Evolutionary conservation across 2,888 invertebrate species (phyloP).

Genomic region (Pocota personata): DNA sequence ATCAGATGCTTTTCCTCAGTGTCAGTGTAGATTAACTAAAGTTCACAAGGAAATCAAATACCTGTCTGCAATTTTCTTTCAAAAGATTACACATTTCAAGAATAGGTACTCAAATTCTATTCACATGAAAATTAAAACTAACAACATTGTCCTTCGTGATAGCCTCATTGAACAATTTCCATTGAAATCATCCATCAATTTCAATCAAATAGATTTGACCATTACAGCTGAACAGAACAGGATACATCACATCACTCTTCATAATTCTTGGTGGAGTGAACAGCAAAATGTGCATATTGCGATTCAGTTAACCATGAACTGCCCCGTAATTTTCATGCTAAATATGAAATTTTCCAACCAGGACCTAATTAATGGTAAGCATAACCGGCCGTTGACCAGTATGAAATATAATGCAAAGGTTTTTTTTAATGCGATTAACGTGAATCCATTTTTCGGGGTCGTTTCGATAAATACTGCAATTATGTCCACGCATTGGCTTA

Average conservation of each 20-base stretch:
- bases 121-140: background rate
- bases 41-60: background rate
- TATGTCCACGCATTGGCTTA: background rate
- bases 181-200: background rate
- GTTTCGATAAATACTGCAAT: constrained; percentile 8
- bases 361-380: background rate
- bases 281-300: background rate
- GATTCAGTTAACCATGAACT: background rate
- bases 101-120: background rate
- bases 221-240: background rate
- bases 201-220: background rate
- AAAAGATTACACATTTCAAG: background rate
- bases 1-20: background rate
- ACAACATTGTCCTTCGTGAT: background rate
- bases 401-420: background rate
- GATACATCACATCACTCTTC: background rate
- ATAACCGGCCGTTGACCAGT: background rate
- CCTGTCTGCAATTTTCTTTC: background rate
- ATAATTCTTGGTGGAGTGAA: background rate
- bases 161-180: background rate
- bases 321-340: background rate
- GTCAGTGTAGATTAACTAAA: too few species aligned
- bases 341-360: background rate
- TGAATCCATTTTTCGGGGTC: background rate
- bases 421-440: background rate